Evolutionary conservation across 2,797 vertebrate genomes (phyloP).

Genomic region (Anolis apletophallus): DNA sequence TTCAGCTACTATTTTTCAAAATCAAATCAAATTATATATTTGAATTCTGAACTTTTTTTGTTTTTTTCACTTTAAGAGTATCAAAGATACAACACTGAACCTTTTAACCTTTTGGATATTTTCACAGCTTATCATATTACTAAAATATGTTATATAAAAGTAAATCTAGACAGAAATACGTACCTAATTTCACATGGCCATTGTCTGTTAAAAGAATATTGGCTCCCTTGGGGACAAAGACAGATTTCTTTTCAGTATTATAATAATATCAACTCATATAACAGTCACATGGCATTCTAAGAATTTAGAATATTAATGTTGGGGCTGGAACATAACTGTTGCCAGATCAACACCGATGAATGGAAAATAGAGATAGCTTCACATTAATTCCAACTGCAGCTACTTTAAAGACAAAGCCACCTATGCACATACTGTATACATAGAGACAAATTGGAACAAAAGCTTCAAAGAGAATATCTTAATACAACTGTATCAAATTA

Average conservation of each 20-base stretch:
- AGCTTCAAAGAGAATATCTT: background rate
- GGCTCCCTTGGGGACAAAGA: constrained; percentile 86
- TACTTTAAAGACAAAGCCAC: background rate
- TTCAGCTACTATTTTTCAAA: too few species aligned
- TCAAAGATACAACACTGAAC: background rate
- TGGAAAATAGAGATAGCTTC: background rate
- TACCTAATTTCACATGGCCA: constrained; percentile 96
- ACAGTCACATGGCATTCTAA: background rate
- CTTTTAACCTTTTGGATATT: background rate
- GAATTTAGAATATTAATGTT: background rate
- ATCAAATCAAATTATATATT: too few species aligned
- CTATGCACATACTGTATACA: background rate
- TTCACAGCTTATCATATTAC: background rate
- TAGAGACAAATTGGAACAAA: background rate
- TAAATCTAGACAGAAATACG: constrained; percentile 68
- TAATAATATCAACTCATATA: background rate
- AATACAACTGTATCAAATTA: background rate
- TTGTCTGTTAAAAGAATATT: constrained; percentile 98
- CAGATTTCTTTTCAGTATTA: background rate
- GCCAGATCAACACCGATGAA: background rate
- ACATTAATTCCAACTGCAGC: background rate
- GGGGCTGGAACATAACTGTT: background rate
- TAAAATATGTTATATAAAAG: constrained; percentile 11
- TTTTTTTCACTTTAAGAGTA: background rate
- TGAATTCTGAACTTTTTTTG: too few species aligned